phyloP scores from a whole-genome alignment of 2,113 vertebrate genomes.

The Chlamydotis undulata region DNA sequence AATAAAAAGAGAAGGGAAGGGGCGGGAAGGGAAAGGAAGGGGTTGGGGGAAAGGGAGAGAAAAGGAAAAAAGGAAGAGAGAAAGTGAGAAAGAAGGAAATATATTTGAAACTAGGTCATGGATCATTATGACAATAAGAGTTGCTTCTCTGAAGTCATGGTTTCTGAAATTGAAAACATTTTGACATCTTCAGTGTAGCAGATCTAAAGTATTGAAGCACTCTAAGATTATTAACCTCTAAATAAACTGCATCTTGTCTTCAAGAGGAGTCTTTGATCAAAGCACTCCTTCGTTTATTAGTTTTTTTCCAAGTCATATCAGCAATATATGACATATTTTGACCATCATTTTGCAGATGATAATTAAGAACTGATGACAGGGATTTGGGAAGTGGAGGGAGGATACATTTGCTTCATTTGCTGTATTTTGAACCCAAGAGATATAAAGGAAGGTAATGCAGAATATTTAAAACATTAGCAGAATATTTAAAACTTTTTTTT shows the following conservation, averaged over 20 bases:
- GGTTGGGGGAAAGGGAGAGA: no score
- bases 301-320: background rate
- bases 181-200: conserved; percentile 42
- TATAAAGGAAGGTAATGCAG: background rate
- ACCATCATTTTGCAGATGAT: background rate
- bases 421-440: background rate
- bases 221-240: conserved; percentile 48
- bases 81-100: background rate
- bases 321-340: conserved; percentile 7
- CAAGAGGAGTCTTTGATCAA: conserved; percentile 54
- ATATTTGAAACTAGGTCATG: conserved; percentile 7
- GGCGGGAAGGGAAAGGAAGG: no score
- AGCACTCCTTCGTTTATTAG: background rate
- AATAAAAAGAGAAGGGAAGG: no score
- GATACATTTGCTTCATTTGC: background rate
- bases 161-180: conserved; percentile 40
- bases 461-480: background rate
- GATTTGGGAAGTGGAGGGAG: background rate
- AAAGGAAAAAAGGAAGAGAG: background rate
- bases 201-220: conserved; percentile 25
- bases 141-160: conserved; percentile 36
- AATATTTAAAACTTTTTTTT: background rate
- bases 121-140: conserved; percentile 9
- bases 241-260: conserved; percentile 42
- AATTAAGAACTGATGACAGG: background rate